A percentile compares a stretch with the other conserved stretches of the same genome.
Evolutionary conservation across 2,113 vertebrate species (phyloP).

Genomic region (Rhipidura dahli): DNA sequence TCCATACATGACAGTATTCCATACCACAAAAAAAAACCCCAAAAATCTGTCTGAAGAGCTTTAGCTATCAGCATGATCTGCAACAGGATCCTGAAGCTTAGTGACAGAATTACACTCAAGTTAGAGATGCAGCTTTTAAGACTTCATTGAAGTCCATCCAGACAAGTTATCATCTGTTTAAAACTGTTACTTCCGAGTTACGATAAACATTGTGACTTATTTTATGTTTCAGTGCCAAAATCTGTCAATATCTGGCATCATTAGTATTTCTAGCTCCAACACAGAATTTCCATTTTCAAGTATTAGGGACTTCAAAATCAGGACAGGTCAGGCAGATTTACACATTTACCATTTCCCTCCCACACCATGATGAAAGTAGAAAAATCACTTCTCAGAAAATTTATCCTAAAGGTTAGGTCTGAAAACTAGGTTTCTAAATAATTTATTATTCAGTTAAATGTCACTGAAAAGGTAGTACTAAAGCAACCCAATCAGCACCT

Average conservation of each 20-base stretch:
- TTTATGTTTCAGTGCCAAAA: background rate
- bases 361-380: background rate
- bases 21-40: background rate
- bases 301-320: background rate
- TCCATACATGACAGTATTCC: background rate
- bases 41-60: background rate
- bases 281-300: background rate
- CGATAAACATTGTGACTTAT: background rate
- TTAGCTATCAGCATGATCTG: background rate
- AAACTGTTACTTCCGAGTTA: background rate
- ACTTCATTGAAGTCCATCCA: background rate
- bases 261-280: background rate
- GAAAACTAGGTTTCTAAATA: background rate
- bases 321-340: background rate
- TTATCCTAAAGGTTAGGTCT: background rate
- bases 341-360: background rate
- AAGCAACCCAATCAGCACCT: background rate
- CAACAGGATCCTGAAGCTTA: background rate
- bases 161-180: background rate
- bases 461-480: background rate
- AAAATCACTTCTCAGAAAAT: background rate
- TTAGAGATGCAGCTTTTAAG: background rate
- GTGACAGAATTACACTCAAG: background rate
- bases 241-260: background rate
- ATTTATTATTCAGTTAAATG: background rate